Percentiles rank a stretch among this genome's conserved stretches.
Evolutionary conservation across 2,113 vertebrate genomes (phyloP).

Genomic region (Phylloscopus trochilus): DNA sequence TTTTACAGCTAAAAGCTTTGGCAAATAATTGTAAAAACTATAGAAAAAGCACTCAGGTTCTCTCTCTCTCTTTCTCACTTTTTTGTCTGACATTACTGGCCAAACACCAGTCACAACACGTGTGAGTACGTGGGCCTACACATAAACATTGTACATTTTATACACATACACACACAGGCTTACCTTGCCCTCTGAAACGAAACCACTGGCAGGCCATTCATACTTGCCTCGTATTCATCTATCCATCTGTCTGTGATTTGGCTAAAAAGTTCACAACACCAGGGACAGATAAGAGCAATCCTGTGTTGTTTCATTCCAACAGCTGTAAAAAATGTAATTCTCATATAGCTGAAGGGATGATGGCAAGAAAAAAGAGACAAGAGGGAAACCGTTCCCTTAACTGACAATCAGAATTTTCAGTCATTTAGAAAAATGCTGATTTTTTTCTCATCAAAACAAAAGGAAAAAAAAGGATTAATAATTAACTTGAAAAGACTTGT

Average conservation of each 20-base stretch:
- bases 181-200: background rate
- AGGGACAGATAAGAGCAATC: slow-evolving; percentile 13
- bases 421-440: background rate
- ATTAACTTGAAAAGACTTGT: background rate
- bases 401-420: background rate
- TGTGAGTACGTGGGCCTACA: background rate
- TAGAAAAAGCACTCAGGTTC: background rate
- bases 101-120: background rate
- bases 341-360: background rate
- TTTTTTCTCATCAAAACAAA: background rate
- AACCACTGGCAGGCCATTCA: background rate
- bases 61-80: background rate
- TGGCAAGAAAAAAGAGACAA: background rate
- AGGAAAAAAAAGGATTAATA: no score
- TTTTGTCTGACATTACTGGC: background rate
- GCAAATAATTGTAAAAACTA: slow-evolving; percentile 28
- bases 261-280: slow-evolving; percentile 8
- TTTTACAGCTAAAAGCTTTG: slow-evolving; percentile 34
- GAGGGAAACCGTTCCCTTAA: background rate
- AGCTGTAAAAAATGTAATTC: background rate
- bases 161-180: background rate
- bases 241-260: slow-evolving; percentile 3
- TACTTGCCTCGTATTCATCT: background rate
- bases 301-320: slow-evolving; percentile 29
- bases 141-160: background rate